Conservation (phyloP, 2,113 vertebrate species). For the Prietella phreatophila region DNA sequence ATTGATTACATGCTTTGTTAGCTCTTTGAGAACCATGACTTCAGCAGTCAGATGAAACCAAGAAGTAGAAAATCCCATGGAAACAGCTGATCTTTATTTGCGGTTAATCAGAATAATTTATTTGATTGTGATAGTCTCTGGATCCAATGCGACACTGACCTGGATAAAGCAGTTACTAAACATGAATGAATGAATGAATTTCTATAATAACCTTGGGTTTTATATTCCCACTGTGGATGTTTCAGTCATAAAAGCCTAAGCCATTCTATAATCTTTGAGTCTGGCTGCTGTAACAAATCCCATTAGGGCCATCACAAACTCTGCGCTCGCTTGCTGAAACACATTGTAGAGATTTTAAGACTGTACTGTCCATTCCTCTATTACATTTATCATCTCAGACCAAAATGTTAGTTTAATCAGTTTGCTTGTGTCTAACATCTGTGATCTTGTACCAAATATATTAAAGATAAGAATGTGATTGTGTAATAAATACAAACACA, state of each 20-base stretch:
- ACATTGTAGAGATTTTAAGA: neutral
- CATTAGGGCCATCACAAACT: neutral
- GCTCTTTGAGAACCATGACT: no score
- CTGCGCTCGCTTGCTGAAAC: no score
- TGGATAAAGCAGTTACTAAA: no score
- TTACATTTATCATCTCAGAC: neutral
- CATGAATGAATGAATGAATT: neutral
- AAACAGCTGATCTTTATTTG: no score
- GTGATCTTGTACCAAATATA: neutral
- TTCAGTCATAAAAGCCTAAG: neutral
- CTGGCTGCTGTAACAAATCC: neutral
- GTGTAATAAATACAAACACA: no score
- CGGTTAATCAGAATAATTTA: no score
- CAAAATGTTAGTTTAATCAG: neutral
- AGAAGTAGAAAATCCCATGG: no score
- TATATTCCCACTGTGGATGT: neutral
- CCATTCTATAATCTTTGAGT: no score
- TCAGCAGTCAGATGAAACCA: no score
- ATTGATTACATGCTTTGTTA: neutral
- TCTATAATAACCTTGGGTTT: neutral
- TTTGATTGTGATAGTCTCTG: no score
- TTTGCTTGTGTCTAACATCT: neutral
- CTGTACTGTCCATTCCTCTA: neutral
- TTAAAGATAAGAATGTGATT: neutral
- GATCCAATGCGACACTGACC: no score